phyloP scores from a whole-genome alignment of 2,113 vertebrate species.

The Bos indicus region DNA sequence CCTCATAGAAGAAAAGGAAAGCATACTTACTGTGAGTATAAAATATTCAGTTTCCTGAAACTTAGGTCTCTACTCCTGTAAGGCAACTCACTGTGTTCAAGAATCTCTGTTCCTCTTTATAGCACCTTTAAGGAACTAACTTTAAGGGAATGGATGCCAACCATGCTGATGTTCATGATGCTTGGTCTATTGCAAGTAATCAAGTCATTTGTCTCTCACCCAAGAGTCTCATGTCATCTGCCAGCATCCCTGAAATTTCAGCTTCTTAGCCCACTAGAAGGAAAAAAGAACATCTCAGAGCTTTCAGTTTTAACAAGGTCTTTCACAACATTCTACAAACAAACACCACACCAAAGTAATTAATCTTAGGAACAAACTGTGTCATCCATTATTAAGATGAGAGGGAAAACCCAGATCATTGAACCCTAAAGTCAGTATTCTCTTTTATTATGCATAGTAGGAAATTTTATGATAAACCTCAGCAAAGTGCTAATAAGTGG shows the following conservation, averaged over 20 bases:
- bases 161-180: not conserved
- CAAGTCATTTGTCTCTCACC: not conserved
- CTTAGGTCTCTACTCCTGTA: not conserved
- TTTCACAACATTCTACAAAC: not conserved
- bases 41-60: not conserved
- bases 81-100: fast-evolving
- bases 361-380: not conserved
- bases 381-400: not conserved
- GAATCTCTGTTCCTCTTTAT: not conserved
- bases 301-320: not conserved
- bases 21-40: not conserved
- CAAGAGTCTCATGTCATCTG: not conserved
- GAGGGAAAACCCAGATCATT: not conserved
- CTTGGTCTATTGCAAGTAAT: not conserved
- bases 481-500: not conserved
- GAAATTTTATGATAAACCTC: not conserved
- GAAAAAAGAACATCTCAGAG: not conserved
- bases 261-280: not conserved
- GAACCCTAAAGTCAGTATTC: not conserved
- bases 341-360: not conserved
- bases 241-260: not conserved
- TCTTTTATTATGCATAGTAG: not conserved
- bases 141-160: fast-evolving
- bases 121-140: not conserved
- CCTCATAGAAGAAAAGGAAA: not conserved